Base-by-base conservation (phyloP, 2,797 vertebrate genomes). In the Sebastes kiyomatsui region DNA sequence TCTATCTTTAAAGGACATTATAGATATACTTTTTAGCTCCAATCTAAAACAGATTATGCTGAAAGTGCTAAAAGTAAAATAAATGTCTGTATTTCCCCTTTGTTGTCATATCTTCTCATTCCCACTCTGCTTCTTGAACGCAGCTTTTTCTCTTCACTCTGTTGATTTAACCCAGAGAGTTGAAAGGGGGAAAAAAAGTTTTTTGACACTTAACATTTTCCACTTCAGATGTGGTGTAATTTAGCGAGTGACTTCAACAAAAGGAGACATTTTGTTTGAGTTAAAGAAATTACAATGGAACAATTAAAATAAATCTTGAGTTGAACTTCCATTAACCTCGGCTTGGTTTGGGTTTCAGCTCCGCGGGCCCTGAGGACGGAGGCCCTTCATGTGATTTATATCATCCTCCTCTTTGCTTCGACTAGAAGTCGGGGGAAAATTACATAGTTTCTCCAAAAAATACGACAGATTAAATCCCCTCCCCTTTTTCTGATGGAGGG, bases 261-360 rank as follows among this genome's bases (percentile, higher is more conserved):
- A 59, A 93, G 81, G 86, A 84, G 94, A 94, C 93, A 77, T 92
- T 95, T 95, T 95, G 93, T 95, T 95, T 93, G 87, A 93, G 88
- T 90, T 88, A 61, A 80, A 91, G 78, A 95, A 93, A 93, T 93
- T 93, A 94, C 91, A 94, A 92, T 91, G 89, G 77, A 92, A 92
- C 88, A 95, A 95, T 95, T 95, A 93, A 96, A 95, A 96, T 95
- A 95, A 95, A 96, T 96, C 94, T 94, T 80, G 85, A 81, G 80
- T 35, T 95, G 95, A 94, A 95, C 95, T 95, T 93, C 90, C 92
- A 94, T 94, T 95, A 94, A 95, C 94, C 95, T 89, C 83, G 10
- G 32, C 85, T 89, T 83, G 92, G 94, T 94, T 95, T 94, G 86
- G 84, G 86, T 95, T 95, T 94, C 90, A 81, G 82, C 81, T 89